A percentile compares a stretch with the other conserved stretches of the same genome.
phyloP scores from a whole-genome alignment of 2,797 vertebrate genomes.

The Propithecus deckenii region DNA sequence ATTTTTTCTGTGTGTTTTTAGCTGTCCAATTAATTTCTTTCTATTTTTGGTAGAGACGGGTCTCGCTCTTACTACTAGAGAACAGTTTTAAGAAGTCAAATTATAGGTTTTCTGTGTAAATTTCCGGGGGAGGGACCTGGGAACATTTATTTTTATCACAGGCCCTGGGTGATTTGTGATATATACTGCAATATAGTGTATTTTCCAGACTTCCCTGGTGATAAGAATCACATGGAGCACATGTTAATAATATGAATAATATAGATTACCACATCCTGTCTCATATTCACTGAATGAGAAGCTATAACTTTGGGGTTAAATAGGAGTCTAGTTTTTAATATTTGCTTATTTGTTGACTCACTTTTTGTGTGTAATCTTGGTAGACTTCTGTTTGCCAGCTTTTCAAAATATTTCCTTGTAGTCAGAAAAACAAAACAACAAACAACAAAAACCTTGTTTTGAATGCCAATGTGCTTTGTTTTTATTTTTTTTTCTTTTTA shows the following conservation, averaged over 20 bases:
- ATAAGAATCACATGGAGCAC: background rate
- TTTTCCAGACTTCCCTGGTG: background rate
- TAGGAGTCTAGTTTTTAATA: background rate
- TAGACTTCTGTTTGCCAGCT: background rate
- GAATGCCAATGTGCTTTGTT: background rate
- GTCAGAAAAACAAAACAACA: background rate
- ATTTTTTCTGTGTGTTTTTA: no score
- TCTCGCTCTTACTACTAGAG: background rate
- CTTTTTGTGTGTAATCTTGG: background rate
- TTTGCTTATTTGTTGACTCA: background rate
- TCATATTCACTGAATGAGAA: background rate
- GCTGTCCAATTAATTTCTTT: no score
- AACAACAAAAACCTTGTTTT: background rate
- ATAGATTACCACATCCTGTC: background rate
- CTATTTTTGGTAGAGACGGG: no score
- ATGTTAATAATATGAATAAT: background rate
- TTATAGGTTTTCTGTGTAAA: background rate
- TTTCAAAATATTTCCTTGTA: background rate
- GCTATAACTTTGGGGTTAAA: background rate
- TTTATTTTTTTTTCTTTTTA: background rate
- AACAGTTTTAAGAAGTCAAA: background rate
- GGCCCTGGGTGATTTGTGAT: background rate
- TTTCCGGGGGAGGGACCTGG: background rate
- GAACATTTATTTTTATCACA: constrained; percentile 2
- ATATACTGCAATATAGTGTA: background rate